These are phyloP conservation scores for Arenaria interpres DNA, from an alignment of 2,113 vertebrate species.

Conservation along the genomic window DNA sequence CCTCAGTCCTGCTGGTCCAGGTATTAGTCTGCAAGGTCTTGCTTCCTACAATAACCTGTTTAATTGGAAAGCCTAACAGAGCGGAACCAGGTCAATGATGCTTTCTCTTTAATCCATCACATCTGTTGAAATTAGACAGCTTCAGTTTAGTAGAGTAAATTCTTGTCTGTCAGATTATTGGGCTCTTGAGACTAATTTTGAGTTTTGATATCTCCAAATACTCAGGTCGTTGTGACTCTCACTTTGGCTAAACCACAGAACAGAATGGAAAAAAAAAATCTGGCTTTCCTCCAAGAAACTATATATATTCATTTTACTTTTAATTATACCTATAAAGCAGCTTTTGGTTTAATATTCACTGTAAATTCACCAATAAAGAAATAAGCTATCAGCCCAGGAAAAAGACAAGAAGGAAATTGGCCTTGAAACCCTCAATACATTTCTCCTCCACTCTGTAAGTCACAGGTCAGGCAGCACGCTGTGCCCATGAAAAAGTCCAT, in stretches of 20 bases:
- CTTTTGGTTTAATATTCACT: neutral
- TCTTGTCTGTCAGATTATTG: slow-evolving; percentile 40
- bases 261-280: neutral
- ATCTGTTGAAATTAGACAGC: slow-evolving; percentile 44
- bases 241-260: neutral
- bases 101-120: slow-evolving; percentile 52
- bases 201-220: neutral
- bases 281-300: neutral
- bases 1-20: neutral
- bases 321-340: neutral
- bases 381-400: neutral
- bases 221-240: neutral
- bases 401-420: neutral
- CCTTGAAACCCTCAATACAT: neutral
- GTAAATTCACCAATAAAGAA: neutral
- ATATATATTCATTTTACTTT: neutral
- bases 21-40: slow-evolving; percentile 40
- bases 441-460: neutral
- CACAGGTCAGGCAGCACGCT: neutral
- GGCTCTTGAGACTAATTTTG: slow-evolving; percentile 1
- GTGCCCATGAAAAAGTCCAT: neutral
- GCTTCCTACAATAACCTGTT: slow-evolving; percentile 49
- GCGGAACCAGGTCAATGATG: slow-evolving; percentile 62
- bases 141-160: slow-evolving; percentile 56
- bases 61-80: slow-evolving; percentile 69